phyloP scores from a whole-genome alignment of 2,888 invertebrate genomes.

The Spatulosminthurus flaviceps region DNA sequence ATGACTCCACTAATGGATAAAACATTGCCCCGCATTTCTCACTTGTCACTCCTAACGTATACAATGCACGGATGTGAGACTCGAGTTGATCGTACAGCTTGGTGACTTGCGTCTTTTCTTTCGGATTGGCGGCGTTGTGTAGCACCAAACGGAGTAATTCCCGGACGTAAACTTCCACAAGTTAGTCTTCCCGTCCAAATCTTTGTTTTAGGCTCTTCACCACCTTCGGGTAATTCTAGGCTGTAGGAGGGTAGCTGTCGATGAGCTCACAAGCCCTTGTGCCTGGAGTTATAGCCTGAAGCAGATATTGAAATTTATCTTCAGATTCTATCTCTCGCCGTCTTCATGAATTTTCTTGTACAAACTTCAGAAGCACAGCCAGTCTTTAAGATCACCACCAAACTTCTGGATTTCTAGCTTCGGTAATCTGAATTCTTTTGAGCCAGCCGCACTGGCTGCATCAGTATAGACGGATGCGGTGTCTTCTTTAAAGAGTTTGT shows the following conservation, averaged over 20 bases:
- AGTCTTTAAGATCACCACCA: conserved; percentile 59
- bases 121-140: conserved; percentile 6
- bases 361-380: conserved; percentile 63
- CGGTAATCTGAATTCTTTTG: conserved; percentile 56
- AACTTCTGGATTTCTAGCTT: conserved; percentile 61
- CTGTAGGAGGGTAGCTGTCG: conserved; percentile 52
- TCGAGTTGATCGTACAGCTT: conserved; percentile 50
- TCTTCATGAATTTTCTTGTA: conserved; percentile 63
- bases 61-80: conserved; percentile 46
- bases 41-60: conserved; percentile 46
- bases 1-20: conserved; percentile 64
- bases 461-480: not conserved
- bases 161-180: conserved; percentile 62
- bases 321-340: conserved; percentile 38
- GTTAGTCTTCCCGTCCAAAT: conserved; percentile 61
- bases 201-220: conserved; percentile 49
- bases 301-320: conserved; percentile 61
- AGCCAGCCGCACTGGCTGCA: too few species aligned
- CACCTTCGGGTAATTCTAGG: conserved; percentile 63
- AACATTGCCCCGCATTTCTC: conserved; percentile 47
- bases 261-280: conserved; percentile 61
- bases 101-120: conserved; percentile 27
- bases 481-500: not conserved
- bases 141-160: conserved; percentile 64
- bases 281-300: conserved; percentile 54